Base-by-base conservation (phyloP, 1,140 invertebrate genomes). In the Habropoda laboriosa region DNA sequence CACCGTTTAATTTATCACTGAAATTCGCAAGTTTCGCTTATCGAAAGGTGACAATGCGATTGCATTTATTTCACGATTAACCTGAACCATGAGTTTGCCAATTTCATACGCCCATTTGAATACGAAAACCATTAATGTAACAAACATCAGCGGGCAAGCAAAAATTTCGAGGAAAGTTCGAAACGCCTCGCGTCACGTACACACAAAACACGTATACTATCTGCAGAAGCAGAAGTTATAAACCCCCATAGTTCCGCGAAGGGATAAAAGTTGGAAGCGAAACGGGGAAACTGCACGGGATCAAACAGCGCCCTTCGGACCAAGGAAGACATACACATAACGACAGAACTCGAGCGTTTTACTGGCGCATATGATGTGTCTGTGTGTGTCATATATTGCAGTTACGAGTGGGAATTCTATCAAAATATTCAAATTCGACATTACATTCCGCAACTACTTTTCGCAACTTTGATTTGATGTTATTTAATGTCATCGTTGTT, bases 321-420 rank as follows among this genome's bases (percentile, higher is more conserved):
- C 4, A 53, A 40, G n/a, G 42, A 64, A 75, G 60, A 75, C 60
- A n/a, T 73, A 61, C 27, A n/a, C n/a, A n/a, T n/a, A 35, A 64
- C 58, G 32, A 51, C 45, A 1, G 32, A 42, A 30, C 12, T 60
- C 24, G 24, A 5, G 38, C 42, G 40, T 30, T 74, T 13, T 38
- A 30, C 32, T 7, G n/a, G 32, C n/a, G 1, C 7, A 13, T 10
- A 47, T 1, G 24, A 21, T 10, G n/a, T 0, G 1, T 6, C 21
- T 3, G 13, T 7, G 0, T 16, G 10, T 18, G 18, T 24, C 30
- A 42, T 13, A 64, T 30, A 7, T 21, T 13, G 30, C 16, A 2
- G 3, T 27, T 13, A n/a, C 55, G 18, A 1, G 18, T 10, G 18
- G 1, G 30, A 58, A 21, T 24, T 30, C 27, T 0, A 24, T 27